A percentile compares a stretch with the other conserved stretches of the same genome.
phyloP scores from a whole-genome alignment of 1,140 invertebrate genomes.

The Drosophila watanabei region DNA sequence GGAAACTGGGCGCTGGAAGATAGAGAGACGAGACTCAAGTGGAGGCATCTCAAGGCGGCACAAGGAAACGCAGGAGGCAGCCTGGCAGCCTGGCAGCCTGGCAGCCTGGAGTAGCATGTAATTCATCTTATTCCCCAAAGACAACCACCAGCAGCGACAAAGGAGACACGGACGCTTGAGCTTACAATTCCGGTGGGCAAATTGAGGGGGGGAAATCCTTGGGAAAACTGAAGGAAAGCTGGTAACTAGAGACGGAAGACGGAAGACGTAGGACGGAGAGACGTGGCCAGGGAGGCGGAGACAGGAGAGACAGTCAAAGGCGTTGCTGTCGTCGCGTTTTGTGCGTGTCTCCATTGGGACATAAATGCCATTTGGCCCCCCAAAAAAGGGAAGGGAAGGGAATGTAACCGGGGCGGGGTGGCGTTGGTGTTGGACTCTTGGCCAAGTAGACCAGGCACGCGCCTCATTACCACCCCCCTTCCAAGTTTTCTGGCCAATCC shows the following conservation, averaged over 20 bases:
- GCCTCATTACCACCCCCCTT: conserved; percentile 64
- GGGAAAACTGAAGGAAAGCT: conserved; percentile 4
- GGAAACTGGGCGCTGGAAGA: conserved; percentile 16
- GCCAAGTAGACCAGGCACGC: conserved; percentile 56
- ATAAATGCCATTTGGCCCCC: conserved; percentile 76
- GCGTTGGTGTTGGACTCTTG: neutral
- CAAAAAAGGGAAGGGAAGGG: neutral
- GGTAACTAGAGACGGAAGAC: neutral
- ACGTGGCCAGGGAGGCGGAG: neutral
- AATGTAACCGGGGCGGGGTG: neutral
- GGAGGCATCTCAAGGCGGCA: neutral
- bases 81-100: conserved; percentile 18
- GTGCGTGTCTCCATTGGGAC: conserved; percentile 78
- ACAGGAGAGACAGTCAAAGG: conserved; percentile 37
- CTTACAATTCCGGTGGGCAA: conserved; percentile 57
- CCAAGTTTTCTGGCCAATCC: conserved; percentile 18
- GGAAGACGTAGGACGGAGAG: neutral
- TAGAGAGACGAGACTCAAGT: conserved; percentile 11
- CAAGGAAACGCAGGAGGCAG: neutral
- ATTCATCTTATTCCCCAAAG: conserved; percentile 83
- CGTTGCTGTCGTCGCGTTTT: conserved; percentile 74
- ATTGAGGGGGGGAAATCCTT: conserved; percentile 18
- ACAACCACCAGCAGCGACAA: conserved; percentile 51
- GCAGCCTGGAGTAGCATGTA: conserved; percentile 71
- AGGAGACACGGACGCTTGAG: conserved; percentile 57